Evolutionary conservation across 2,113 vertebrate genomes (phyloP).

Genomic region (Ceyx margarethae): DNA sequence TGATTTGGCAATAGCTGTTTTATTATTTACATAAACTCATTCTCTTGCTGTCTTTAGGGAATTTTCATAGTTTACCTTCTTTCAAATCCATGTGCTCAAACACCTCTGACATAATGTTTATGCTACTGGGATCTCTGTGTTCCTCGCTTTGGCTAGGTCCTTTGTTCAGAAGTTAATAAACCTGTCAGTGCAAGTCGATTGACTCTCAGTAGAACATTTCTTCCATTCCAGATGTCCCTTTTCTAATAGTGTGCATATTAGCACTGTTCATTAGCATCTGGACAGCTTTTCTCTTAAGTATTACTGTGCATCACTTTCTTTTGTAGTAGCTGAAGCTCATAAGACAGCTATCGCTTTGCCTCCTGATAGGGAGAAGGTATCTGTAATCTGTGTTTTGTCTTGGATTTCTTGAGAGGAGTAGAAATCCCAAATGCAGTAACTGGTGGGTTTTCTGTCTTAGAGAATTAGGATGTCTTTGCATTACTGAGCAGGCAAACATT

Average conservation of each 20-base stretch:
- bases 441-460: conserved; percentile 38
- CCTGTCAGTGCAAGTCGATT: neutral
- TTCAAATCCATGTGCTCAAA: neutral
- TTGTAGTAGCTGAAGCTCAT: neutral
- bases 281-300: neutral
- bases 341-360: neutral
- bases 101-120: neutral
- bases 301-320: neutral
- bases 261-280: neutral
- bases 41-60: neutral
- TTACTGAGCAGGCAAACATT: conserved; percentile 50
- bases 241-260: neutral
- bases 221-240: neutral
- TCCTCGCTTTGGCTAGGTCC: neutral
- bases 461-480: conserved; percentile 66
- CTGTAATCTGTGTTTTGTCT: neutral
- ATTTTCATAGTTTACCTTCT: neutral
- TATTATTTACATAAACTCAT: neutral
- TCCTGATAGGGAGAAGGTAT: neutral
- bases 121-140: neutral
- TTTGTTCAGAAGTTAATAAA: neutral
- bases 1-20: neutral
- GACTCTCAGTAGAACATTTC: neutral
- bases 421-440: conserved; percentile 2
- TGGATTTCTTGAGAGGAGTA: conserved; percentile 9